Conservation (phyloP, 2,888 invertebrate genomes). For the Amblyteles armatorius region DNA sequence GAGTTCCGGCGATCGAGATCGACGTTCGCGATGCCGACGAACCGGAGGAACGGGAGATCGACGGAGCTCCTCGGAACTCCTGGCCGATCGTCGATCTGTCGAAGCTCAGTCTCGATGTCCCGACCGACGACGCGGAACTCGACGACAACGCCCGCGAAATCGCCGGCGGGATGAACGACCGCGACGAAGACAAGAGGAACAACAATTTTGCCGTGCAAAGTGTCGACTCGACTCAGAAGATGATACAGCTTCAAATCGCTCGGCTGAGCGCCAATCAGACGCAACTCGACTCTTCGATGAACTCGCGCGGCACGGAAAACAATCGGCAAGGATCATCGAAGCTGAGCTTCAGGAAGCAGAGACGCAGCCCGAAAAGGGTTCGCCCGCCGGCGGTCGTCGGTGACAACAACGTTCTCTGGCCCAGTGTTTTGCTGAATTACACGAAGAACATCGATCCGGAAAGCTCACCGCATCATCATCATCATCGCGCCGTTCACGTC, state of each 20-base stretch:
- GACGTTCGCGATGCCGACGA: background rate
- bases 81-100: constrained; percentile 75
- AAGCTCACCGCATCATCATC: constrained; percentile 63
- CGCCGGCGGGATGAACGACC: background rate
- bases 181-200: constrained; percentile 1
- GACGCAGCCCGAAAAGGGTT: constrained; percentile 52
- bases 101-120: constrained; percentile 68
- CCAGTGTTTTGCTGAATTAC: constrained; percentile 74
- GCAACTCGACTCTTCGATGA: constrained; percentile 17
- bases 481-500: constrained; percentile 59
- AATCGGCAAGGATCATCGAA: constrained; percentile 50
- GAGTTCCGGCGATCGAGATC: constrained; percentile 3
- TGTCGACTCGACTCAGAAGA: constrained; percentile 43
- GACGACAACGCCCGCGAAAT: background rate
- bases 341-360: constrained; percentile 53
- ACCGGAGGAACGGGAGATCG: constrained; percentile 10
- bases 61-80: constrained; percentile 1
- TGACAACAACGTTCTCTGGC: constrained; percentile 74
- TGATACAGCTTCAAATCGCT: constrained; percentile 49
- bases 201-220: constrained; percentile 27
- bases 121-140: background rate
- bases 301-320: constrained; percentile 30
- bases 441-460: constrained; percentile 71
- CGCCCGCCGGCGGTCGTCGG: constrained; percentile 66
- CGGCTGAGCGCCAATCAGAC: constrained; percentile 45